Percentiles rank a stretch among this genome's conserved stretches.
These are phyloP conservation scores for Tubulanus polymorphus DNA, from an alignment of 2,888 invertebrate species.

Conservation along the genomic window DNA sequence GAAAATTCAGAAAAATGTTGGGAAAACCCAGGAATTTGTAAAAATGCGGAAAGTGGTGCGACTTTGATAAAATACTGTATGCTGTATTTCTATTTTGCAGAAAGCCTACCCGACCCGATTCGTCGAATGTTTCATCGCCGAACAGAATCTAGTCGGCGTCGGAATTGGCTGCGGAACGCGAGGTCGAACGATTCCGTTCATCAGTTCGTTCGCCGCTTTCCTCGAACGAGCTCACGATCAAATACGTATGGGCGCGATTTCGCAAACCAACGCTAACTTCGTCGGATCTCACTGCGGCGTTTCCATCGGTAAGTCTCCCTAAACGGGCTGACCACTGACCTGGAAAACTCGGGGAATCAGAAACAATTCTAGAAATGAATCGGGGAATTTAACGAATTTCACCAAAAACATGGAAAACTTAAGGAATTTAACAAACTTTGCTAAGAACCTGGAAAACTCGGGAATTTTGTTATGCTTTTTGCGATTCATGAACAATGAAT, in stretches of 20 bases:
- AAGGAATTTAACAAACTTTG: too few relatives aligned
- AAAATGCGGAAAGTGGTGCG: background rate
- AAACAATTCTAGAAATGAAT: too few relatives aligned
- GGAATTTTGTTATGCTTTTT: too few relatives aligned
- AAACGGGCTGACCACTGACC: too few relatives aligned
- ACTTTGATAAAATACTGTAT: background rate
- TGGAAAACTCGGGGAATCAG: too few relatives aligned
- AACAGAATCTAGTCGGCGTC: slow-evolving; percentile 92
- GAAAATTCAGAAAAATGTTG: too few relatives aligned
- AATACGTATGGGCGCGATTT: slow-evolving; percentile 99
- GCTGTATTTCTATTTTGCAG: slow-evolving; percentile 22
- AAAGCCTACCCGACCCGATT: slow-evolving; percentile 65
- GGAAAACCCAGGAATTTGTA: too few relatives aligned
- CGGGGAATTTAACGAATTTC: too few relatives aligned
- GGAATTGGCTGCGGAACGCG: slow-evolving; percentile 93
- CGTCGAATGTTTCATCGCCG: slow-evolving; percentile 98
- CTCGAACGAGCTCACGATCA: slow-evolving; percentile 96
- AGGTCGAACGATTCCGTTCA: slow-evolving; percentile 88
- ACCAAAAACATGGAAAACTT: too few relatives aligned
- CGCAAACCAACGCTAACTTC: slow-evolving; percentile 95
- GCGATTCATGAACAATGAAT: too few relatives aligned
- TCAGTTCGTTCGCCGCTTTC: slow-evolving; percentile 97
- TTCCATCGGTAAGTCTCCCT: slow-evolving; percentile 92
- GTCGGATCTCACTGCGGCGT: slow-evolving; percentile 96
- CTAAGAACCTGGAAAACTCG: too few relatives aligned